Evolutionary conservation across 2,888 invertebrate species (phyloP).

Genomic region (Ornithoptera alexandrae): DNA sequence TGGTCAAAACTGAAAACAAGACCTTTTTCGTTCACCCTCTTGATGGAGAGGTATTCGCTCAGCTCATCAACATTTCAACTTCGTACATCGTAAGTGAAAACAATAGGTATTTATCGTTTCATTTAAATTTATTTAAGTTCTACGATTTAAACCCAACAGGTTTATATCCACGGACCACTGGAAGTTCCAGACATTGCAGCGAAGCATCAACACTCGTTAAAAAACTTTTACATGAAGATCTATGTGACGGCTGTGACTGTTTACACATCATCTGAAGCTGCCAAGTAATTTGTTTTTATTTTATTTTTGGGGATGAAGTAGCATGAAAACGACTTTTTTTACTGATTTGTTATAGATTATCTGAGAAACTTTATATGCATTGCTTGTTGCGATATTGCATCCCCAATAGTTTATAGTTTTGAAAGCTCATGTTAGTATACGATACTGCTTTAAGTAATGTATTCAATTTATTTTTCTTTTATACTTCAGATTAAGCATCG

Average conservation of each 20-base stretch:
- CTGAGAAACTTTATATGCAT: background rate
- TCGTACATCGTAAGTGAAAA: constrained; percentile 81
- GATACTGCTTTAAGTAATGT: no score
- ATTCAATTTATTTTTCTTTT: background rate
- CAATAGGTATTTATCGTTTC: no score
- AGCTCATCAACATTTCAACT: constrained; percentile 84
- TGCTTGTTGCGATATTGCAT: background rate
- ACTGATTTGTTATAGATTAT: background rate
- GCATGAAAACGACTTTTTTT: background rate
- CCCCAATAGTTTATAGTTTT: no score
- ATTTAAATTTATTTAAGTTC: no score
- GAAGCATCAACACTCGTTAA: constrained; percentile 73
- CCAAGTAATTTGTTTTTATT: constrained; percentile 54
- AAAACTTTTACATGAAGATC: constrained; percentile 80
- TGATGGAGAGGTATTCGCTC: constrained; percentile 87
- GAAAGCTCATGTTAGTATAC: no score
- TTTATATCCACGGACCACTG: constrained; percentile 82
- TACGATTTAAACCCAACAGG: constrained; percentile 50
- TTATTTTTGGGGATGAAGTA: no score
- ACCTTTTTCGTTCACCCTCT: constrained; percentile 83
- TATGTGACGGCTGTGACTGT: constrained; percentile 81
- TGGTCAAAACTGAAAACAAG: constrained; percentile 56
- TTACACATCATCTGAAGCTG: constrained; percentile 78
- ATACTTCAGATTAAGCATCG: constrained; percentile 73
- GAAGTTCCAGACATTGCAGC: constrained; percentile 85